Conservation (phyloP, 2,797 vertebrate genomes). For the Chromis chromis region DNA sequence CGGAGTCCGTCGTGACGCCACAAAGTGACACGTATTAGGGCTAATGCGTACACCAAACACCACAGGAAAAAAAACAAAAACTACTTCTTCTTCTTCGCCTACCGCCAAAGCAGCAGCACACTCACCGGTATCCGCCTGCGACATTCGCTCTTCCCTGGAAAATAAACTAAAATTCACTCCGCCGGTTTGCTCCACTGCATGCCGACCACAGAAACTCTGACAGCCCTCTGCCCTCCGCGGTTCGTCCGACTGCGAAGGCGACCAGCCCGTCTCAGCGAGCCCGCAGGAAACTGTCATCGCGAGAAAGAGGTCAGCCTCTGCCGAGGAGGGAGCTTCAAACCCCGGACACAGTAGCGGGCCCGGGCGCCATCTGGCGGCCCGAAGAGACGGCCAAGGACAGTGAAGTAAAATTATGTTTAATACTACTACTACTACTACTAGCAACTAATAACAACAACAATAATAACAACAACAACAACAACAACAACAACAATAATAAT, state of each 20-base stretch:
- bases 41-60: slow-evolving; percentile 41
- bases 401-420: too few relatives aligned
- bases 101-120: neutral
- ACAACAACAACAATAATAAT: too few relatives aligned
- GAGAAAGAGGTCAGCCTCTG: slow-evolving; percentile 58
- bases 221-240: slow-evolving; percentile 14
- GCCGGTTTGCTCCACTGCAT: slow-evolving; percentile 46
- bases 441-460: too few relatives aligned
- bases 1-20: slow-evolving; percentile 61
- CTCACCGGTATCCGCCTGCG: slow-evolving; percentile 55
- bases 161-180: slow-evolving; percentile 23
- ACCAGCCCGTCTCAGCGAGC: slow-evolving; percentile 31
- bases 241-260: slow-evolving; percentile 47
- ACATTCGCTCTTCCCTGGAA: slow-evolving; percentile 26
- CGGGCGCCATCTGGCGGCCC: slow-evolving; percentile 56
- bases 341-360: accelerated
- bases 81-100: slow-evolving; percentile 24
- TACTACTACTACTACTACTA: too few relatives aligned
- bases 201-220: slow-evolving; percentile 28
- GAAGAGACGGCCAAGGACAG: too few relatives aligned
- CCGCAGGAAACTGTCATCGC: slow-evolving; percentile 78
- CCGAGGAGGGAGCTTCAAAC: slow-evolving; percentile 53
- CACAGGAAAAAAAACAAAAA: slow-evolving; percentile 18
- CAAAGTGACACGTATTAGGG: slow-evolving; percentile 74
- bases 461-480: too few relatives aligned